Evolutionary conservation across 2,113 vertebrate species (phyloP).

Genomic region (Scopus umbretta): DNA sequence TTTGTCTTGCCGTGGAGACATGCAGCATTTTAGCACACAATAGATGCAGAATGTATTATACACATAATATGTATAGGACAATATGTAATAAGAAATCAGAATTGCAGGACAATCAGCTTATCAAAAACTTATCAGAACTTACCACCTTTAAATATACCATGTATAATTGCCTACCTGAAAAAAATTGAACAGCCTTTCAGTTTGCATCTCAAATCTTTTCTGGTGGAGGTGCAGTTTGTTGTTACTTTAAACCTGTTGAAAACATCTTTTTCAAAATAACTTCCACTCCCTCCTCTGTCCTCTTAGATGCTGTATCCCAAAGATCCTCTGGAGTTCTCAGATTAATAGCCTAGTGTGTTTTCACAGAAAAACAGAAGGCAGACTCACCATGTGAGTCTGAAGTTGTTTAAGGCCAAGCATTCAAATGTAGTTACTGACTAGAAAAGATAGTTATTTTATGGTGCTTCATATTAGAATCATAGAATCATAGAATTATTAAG

Average conservation of each 20-base stretch:
- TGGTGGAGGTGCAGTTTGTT: not conserved
- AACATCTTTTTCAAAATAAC: not conserved
- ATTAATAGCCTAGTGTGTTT: not conserved
- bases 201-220: not conserved
- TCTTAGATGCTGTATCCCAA: not conserved
- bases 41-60: not conserved
- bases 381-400: not conserved
- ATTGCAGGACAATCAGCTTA: not conserved
- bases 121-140: not conserved
- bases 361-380: not conserved
- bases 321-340: not conserved
- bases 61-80: not conserved
- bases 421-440: not conserved
- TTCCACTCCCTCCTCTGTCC: not conserved
- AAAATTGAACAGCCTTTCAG: not conserved
- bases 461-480: not conserved
- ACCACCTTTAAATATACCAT: not conserved
- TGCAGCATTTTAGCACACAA: not conserved
- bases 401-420: not conserved
- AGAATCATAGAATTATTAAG: too few relatives aligned
- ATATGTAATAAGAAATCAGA: not conserved
- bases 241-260: not conserved
- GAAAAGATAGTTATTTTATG: not conserved
- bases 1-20: not conserved
- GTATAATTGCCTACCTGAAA: not conserved